Evolutionary conservation across 2,797 vertebrate species (phyloP), one percentile per base, ranked within the genome.

Genomic region (Anas bahamensis): DNA sequence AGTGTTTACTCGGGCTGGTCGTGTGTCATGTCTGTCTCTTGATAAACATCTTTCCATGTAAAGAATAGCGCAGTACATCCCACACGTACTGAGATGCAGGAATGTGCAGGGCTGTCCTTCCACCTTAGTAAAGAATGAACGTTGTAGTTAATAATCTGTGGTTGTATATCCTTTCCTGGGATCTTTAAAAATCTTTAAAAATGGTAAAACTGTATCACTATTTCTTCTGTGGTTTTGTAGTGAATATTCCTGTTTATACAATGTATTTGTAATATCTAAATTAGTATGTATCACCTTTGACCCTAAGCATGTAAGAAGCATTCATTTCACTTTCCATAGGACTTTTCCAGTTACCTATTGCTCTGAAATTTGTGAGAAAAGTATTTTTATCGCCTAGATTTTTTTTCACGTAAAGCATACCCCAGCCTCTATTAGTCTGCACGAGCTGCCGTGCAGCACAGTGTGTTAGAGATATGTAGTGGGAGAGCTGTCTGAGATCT

Each of bases 1-100:
- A 93, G 84, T 93, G 80, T 95, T 95, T 94, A 77, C 90, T 88
- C 35, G 48, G 50, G 64, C 85, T 92, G 92, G 83, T 79, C 94
- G 61, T 50, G 9, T 65, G 69, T 92, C 80, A 52, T 35, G 17
- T 71, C 77, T 92, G 73, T 92, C 83, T 90, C 64, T 57, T 83
- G 74, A 89, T 79, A 93, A 94, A 82, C 85, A 88, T 93, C 91
- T 90, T 92, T 80, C 69, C 85, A 14, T 59, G 46, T 57, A 74
- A 8, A 57, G 41, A 77, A 55, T 76, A 37, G 16, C 69, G 1
- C 17, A 35, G 64, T 60, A 68, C 78, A 44, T 93, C 37, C 68
- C 7, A 3, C 31, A 39, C 57, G 82, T 84, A 13, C 5, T 31
- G 46, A 88, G 78, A 81, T 50, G 52, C 31, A 42, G 70, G 23